Evolutionary conservation across 2,888 invertebrate genomes (phyloP).

Genomic region (Xylocampa areola): DNA sequence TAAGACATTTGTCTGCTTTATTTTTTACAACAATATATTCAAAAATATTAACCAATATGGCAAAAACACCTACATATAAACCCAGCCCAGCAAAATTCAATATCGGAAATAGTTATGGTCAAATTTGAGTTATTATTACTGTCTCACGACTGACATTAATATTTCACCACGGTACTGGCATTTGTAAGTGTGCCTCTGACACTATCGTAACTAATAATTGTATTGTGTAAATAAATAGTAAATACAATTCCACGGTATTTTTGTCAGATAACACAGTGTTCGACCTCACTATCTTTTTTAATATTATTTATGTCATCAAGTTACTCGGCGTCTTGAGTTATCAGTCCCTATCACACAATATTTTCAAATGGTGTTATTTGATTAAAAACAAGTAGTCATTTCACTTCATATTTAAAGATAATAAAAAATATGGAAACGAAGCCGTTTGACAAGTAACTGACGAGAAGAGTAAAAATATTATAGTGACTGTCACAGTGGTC

Average conservation of each 20-base stretch:
- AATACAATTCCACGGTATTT: conserved; percentile 25
- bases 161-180: conserved; percentile 1
- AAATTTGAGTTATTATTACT: neutral
- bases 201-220: conserved; percentile 24
- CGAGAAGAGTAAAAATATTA: no score
- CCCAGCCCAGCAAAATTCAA: neutral
- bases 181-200: conserved; percentile 5
- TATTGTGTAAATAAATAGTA: conserved; percentile 25
- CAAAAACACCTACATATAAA: no score
- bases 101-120: neutral
- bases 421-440: conserved; percentile 9
- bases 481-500: no score
- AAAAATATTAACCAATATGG: neutral
- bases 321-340: conserved; percentile 15
- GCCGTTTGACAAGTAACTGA: no score
- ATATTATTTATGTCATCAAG: conserved; percentile 36
- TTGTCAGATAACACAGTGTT: conserved; percentile 20
- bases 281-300: conserved; percentile 30
- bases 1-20: no score
- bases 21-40: no score
- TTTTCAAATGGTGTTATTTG: conserved; percentile 12
- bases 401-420: conserved; percentile 30
- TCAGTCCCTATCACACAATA: no score
- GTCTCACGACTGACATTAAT: neutral
- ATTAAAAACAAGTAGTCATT: neutral